Evolutionary conservation across 2,888 invertebrate species (phyloP).

Genomic region (Ischnura elegans): DNA sequence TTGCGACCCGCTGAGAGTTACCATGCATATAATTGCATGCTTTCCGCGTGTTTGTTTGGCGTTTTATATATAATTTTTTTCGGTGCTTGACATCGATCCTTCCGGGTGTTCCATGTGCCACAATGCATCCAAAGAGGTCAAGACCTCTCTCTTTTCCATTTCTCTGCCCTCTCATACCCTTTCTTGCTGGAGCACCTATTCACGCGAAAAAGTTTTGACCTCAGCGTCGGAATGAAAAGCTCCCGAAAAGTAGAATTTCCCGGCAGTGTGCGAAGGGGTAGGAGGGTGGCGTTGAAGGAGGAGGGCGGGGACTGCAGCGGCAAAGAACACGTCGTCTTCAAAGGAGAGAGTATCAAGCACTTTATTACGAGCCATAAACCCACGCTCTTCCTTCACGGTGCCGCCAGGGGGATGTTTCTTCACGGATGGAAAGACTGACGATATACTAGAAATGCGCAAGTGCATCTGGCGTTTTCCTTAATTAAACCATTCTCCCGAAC

Average conservation of each 20-base stretch:
- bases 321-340: not conserved
- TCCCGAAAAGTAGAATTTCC: not conserved
- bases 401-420: too few species aligned
- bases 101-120: not conserved
- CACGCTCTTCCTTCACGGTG: not conserved
- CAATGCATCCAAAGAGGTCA: conserved; percentile 12
- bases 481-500: not conserved
- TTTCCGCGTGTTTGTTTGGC: not conserved
- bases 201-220: not conserved
- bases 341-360: not conserved
- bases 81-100: not conserved
- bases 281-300: too few species aligned
- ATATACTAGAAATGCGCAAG: not conserved
- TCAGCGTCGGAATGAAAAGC: not conserved
- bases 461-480: not conserved
- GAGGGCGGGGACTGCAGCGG: not conserved
- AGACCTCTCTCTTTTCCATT: not conserved
- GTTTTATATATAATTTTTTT: not conserved
- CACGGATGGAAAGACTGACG: not conserved
- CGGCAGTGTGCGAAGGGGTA: not conserved
- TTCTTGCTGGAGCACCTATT: not conserved
- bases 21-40: not conserved
- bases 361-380: not conserved
- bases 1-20: not conserved
- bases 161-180: not conserved